These are phyloP conservation scores for Pristionchus arcanus DNA, from an alignment of 2,888 invertebrate species.

Conservation along the genomic window DNA sequence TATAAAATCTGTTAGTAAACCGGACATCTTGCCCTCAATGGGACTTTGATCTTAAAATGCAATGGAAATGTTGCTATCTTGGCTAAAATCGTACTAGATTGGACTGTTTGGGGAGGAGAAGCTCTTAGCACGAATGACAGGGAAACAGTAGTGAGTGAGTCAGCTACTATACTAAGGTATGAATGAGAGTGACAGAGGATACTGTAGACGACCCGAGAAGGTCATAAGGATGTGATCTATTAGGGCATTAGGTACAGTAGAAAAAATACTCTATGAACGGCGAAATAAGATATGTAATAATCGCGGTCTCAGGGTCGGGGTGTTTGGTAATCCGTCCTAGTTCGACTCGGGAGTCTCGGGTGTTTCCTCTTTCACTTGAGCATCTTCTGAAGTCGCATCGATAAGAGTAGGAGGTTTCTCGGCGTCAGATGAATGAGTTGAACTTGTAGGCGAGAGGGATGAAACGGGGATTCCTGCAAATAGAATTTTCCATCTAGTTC, in stretches of 20 bases:
- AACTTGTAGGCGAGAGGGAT: slow-evolving; percentile 42
- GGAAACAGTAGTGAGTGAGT: not conserved
- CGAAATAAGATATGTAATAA: slow-evolving; percentile 8
- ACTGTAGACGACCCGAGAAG: slow-evolving; percentile 31
- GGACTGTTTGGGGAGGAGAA: slow-evolving; percentile 31
- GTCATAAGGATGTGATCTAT: not conserved
- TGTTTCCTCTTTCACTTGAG: slow-evolving; percentile 41
- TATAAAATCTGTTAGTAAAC: slow-evolving; percentile 26
- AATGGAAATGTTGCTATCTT: slow-evolving; percentile 24
- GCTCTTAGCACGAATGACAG: slow-evolving; percentile 37
- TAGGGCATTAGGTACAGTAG: slow-evolving; percentile 11
- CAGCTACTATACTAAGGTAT: not conserved
- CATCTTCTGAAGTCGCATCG: slow-evolving; percentile 39
- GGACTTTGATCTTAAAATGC: slow-evolving; percentile 28
- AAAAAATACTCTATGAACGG: not conserved
- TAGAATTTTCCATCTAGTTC: not conserved
- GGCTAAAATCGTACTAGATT: slow-evolving; percentile 40
- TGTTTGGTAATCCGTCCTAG: not conserved
- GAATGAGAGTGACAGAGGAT: slow-evolving; percentile 16
- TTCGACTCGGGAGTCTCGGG: slow-evolving; percentile 50
- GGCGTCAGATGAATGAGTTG: slow-evolving; percentile 48
- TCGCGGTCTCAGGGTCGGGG: slow-evolving; percentile 1
- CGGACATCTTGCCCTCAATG: slow-evolving; percentile 31
- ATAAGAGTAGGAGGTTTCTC: slow-evolving; percentile 53
- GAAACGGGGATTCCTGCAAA: slow-evolving; percentile 48